Conservation (phyloP, 2,888 invertebrate genomes). For the Allygus modestus region DNA sequence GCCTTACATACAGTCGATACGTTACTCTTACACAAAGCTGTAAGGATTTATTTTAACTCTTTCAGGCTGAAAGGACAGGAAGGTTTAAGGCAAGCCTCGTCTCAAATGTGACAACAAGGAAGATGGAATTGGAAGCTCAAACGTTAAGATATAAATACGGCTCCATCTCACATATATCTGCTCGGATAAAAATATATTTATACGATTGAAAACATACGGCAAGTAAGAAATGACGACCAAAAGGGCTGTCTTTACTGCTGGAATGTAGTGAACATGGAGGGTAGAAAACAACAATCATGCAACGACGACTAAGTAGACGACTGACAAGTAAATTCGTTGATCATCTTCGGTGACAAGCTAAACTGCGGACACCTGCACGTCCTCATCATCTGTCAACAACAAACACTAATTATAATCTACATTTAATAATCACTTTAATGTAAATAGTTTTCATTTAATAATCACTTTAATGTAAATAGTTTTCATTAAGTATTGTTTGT, state of each 20-base stretch:
- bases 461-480: too few species aligned
- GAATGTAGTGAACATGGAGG: conserved; percentile 9
- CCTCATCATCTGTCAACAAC: conserved; percentile 80
- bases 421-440: too few species aligned
- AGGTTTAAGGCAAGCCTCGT: conserved; percentile 8
- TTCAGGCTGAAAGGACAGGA: background rate
- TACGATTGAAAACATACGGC: background rate
- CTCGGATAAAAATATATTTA: background rate
- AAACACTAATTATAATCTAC: too few species aligned
- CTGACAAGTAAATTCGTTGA: conserved; percentile 53
- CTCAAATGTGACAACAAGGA: background rate
- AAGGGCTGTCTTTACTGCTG: conserved; percentile 21
- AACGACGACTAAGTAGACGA: conserved; percentile 38
- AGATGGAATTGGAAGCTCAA: conserved; percentile 6
- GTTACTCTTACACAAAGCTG: background rate
- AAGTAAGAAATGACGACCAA: background rate
- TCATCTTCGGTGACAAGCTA: conserved; percentile 67
- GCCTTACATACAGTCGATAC: background rate
- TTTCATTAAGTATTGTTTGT: too few species aligned
- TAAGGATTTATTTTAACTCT: too few species aligned
- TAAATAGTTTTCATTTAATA: too few species aligned
- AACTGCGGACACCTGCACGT: conserved; percentile 82
- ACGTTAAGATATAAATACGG: background rate
- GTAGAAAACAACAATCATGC: conserved; percentile 47
- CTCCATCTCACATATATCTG: background rate